Base-by-base conservation (phyloP, 1,140 invertebrate genomes). In the Belonocnema kinseyi region DNA sequence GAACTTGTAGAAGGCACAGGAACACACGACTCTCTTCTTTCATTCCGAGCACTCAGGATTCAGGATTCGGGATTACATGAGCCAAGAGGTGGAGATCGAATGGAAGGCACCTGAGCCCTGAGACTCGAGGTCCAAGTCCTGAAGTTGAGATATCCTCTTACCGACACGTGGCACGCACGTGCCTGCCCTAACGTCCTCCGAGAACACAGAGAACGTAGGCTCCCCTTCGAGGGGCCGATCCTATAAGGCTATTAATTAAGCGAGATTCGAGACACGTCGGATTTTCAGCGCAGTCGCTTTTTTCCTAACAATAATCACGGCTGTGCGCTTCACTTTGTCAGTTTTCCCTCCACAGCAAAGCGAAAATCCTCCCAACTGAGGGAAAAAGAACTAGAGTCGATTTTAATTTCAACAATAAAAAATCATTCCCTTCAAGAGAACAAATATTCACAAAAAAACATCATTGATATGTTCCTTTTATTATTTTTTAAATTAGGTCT, bases 71-170 rank as follows among this genome's bases (percentile, higher is more conserved):
- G 80, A 84, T 84, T 84, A 84, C 66, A 33, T 75, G 58, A 40
- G 75, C 33, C 19, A 80, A 78, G 77, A 78, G 56, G 80, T 80
- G 78, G 77, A 77, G 73, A 51, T 70, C 70, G 52, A 51, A 71
- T 75, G 72, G 54, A 46, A 66, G 78, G 77, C 81, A 83, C 82
- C 82, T 83, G 82, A 79, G 52, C 51, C 72, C 56, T 76, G 77
- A 77, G 56, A 75, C 73, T 76, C 16, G 26, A 76, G 77, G 77
- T 78, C 74, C 50, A 74, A 83, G 80, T 81, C 74, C 76, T 75
- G 72, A 78, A 75, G 79, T 84, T 88, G 86, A 87, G 88, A 89
- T 90, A 90, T 90, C 89, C 89, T 90, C 89, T 90, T 90, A 90
- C 87, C 80, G 89, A 87, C 89, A 90, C 89, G 89, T 90, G 89